Percentiles rank a stretch among this genome's conserved stretches.
Conservation (phyloP, 2,113 vertebrate genomes). For the Rhodinocichla rosea region DNA sequence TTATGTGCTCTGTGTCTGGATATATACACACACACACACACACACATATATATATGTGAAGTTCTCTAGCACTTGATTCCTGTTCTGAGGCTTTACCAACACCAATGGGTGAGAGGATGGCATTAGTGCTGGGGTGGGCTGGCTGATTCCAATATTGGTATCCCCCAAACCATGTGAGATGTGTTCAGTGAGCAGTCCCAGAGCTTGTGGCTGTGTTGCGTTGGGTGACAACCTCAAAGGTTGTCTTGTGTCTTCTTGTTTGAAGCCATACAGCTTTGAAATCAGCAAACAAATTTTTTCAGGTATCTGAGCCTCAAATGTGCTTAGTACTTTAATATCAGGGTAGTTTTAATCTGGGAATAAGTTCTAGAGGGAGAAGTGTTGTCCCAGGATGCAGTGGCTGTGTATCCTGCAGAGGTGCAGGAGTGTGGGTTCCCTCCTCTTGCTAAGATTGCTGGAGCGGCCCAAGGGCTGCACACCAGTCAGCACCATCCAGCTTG, state of each 20-base stretch:
- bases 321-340: neutral
- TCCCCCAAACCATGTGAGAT: accelerated
- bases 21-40: accelerated
- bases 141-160: neutral
- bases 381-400: neutral
- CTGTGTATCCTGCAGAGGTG: neutral
- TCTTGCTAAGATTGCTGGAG: neutral
- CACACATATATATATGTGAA: neutral
- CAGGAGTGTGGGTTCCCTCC: neutral
- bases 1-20: neutral
- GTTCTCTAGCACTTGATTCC: neutral
- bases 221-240: neutral
- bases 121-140: neutral
- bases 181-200: neutral
- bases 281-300: neutral
- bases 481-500: neutral
- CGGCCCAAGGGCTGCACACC: neutral
- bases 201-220: neutral
- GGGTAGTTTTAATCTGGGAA: neutral
- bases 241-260: neutral
- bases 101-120: neutral
- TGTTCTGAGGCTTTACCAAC: neutral
- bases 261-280: neutral
- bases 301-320: neutral
- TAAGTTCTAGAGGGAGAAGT: neutral